These are phyloP conservation scores for Dunckerocampus dactyliophorus DNA, from an alignment of 2,113 vertebrate species.

Conservation along the genomic window DNA sequence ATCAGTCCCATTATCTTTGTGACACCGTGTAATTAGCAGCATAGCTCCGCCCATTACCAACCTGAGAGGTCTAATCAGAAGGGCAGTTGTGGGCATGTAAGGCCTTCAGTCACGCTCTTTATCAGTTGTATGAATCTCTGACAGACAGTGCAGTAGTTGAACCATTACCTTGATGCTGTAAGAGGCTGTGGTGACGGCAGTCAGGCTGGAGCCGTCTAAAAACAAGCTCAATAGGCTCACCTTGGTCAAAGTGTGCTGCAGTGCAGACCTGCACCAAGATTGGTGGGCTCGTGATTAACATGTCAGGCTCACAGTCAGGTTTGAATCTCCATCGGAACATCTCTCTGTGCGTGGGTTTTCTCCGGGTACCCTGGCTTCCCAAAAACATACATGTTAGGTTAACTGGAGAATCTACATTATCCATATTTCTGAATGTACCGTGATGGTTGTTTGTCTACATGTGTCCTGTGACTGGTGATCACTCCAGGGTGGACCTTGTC, in stretches of 20 bases:
- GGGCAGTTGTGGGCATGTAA: neutral
- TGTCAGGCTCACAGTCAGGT: no score
- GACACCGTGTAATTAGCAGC: neutral
- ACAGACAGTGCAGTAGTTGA: conserved; percentile 1
- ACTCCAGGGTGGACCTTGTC: no score
- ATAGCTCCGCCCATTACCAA: neutral
- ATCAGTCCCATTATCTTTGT: neutral
- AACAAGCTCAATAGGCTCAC: conserved; percentile 1
- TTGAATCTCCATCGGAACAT: no score
- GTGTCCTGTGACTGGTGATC: no score
- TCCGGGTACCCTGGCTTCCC: no score
- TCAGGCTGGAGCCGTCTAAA: neutral
- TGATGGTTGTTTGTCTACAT: no score
- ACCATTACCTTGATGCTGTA: conserved; percentile 1
- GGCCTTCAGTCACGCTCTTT: conserved; percentile 1
- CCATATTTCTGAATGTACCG: no score
- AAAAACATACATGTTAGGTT: no score
- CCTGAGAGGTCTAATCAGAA: conserved; percentile 1
- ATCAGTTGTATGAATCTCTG: conserved; percentile 8
- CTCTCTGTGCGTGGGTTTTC: no score
- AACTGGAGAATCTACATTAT: no score
- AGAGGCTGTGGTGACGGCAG: conserved; percentile 12
- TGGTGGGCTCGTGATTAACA: neutral
- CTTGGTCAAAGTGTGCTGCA: neutral
- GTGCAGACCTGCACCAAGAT: neutral